Evolutionary conservation across 1,140 invertebrate species (phyloP).

Genomic region (Habropoda laboriosa): DNA sequence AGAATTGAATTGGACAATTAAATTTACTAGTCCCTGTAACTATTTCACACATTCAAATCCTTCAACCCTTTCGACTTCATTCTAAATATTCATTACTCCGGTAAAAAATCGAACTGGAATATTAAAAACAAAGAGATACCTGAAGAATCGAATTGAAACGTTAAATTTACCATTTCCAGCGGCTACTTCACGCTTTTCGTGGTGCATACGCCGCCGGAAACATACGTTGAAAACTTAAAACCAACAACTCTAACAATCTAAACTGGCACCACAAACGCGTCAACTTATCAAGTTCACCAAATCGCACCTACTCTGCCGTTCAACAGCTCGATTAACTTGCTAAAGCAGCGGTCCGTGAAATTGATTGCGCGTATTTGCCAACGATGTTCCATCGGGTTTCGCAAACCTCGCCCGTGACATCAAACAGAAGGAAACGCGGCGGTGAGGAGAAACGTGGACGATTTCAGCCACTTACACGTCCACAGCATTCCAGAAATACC

Average conservation of each 20-base stretch:
- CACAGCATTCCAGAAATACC: not conserved
- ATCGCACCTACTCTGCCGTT: not conserved
- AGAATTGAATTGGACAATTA: too few species aligned
- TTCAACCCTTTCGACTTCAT: too few species aligned
- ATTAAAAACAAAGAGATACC: too few species aligned
- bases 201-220: too few species aligned
- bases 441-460: not conserved
- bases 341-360: conserved; percentile 5
- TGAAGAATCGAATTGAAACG: too few species aligned
- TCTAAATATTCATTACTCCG: too few species aligned
- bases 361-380: conserved; percentile 1
- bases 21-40: too few species aligned
- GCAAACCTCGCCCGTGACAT: not conserved
- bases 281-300: not conserved
- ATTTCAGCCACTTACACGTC: not conserved
- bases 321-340: not conserved
- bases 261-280: not conserved
- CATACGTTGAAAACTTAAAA: too few species aligned
- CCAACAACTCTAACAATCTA: not conserved
- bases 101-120: too few species aligned
- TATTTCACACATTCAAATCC: too few species aligned
- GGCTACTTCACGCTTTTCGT: too few species aligned
- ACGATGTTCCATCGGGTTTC: not conserved
- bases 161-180: too few species aligned
- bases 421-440: not conserved